Base-by-base conservation (phyloP, 53 echinoderm and acorn worm genomes). In the Luidia sarsii region DNA sequence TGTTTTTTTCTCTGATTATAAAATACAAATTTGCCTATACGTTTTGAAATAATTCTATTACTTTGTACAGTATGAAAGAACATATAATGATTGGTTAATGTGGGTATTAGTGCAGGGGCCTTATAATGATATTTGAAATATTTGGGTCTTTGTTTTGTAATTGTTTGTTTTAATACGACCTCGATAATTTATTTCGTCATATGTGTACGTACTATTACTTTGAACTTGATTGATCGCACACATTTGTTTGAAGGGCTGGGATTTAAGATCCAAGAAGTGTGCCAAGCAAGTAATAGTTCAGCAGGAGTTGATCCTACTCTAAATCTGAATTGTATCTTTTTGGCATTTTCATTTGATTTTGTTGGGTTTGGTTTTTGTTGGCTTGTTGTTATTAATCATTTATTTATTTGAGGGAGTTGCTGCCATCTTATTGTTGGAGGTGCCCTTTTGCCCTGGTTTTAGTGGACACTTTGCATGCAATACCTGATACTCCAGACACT, bases 401-500 rank as follows among this genome's bases (percentile, higher is more conserved):
- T n/a, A n/a, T n/a, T n/a, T n/a, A n/a, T n/a, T n/a, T n/a, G n/a
- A n/a, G n/a, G n/a, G n/a, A n/a, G n/a, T n/a, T n/a, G n/a, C n/a
- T n/a, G n/a, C n/a, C n/a, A n/a, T n/a, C n/a, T n/a, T n/a, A n/a
- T n/a, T n/a, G n/a, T n/a, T n/a, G n/a, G n/a, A n/a, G n/a, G n/a
- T n/a, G n/a, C n/a, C n/a, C n/a, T n/a, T n/a, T n/a, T n/a, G n/a
- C n/a, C n/a, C n/a, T n/a, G n/a, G n/a, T n/a, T n/a, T n/a, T n/a
- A n/a, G n/a, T n/a, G n/a, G n/a, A n/a, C n/a, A n/a, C n/a, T 77
- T 61, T 77, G 77, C 77, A 77, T 77, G 77, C 77, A 77, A 77
- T 77, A 77, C 27, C 57, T 49, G 20, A 57, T 77, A 77, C 60
- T 77, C 77, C 61, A 61, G 77, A 77, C 45, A 9, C 53, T 45